These are phyloP conservation scores for Polymixis lichenea DNA, from an alignment of 2,888 invertebrate species.

Conservation along the genomic window DNA sequence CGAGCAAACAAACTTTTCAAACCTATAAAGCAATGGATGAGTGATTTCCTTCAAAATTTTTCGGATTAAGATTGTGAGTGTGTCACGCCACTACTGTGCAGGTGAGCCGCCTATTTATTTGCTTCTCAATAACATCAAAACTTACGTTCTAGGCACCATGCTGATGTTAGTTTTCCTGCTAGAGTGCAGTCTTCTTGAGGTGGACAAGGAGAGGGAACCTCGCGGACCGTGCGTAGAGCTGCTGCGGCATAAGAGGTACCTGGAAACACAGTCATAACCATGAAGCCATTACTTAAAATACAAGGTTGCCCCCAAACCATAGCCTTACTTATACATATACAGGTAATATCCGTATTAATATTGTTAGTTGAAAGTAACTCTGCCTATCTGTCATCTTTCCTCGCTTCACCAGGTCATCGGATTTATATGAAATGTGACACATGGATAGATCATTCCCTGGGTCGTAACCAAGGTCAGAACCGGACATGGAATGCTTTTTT, in stretches of 20 bases:
- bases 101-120: not conserved
- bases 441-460: not conserved
- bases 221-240: constrained; percentile 80
- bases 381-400: too few relatives aligned
- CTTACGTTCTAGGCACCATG: constrained; percentile 88
- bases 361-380: too few relatives aligned
- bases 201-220: constrained; percentile 86
- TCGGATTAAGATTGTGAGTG: not conserved
- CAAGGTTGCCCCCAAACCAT: too few relatives aligned
- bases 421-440: not conserved
- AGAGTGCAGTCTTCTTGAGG: constrained; percentile 83
- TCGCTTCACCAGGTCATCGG: not conserved
- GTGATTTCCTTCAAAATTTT: not conserved
- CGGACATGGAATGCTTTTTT: not conserved
- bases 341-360: too few relatives aligned
- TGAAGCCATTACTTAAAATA: too few relatives aligned
- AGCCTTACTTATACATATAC: too few relatives aligned
- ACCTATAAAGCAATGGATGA: not conserved
- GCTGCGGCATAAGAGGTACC: constrained; percentile 86
- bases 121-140: constrained; percentile 26
- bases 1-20: too few relatives aligned
- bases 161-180: constrained; percentile 88
- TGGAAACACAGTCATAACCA: constrained; percentile 55
- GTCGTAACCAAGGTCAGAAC: too few relatives aligned
- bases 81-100: too few relatives aligned